These are phyloP conservation scores for Montipora efflorescens DNA, from an alignment of 64 coral and sea anemone species.

Conservation along the genomic window DNA sequence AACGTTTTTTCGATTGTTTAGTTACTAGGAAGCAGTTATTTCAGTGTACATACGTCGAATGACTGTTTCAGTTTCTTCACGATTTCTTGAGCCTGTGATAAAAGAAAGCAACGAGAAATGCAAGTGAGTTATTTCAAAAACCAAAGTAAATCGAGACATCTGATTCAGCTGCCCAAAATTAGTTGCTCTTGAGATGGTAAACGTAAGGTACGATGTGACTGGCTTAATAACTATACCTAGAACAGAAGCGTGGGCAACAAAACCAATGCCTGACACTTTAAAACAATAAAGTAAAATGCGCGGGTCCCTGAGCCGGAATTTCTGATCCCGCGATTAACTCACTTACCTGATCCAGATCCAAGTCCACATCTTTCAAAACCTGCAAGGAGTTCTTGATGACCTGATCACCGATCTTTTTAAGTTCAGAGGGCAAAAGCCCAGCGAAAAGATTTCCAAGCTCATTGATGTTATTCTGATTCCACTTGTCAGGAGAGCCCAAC, in stretches of 20 bases:
- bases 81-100: conserved; percentile 87
- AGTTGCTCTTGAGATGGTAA: too few species aligned
- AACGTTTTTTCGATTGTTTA: too few species aligned
- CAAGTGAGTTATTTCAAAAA: neutral
- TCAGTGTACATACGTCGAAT: conserved; percentile 56
- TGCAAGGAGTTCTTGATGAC: conserved; percentile 68
- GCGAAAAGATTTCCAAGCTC: conserved; percentile 77
- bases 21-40: neutral
- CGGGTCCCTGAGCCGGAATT: too few species aligned
- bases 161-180: too few species aligned
- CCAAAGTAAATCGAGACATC: too few species aligned
- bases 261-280: too few species aligned
- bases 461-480: conserved; percentile 74
- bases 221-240: too few species aligned
- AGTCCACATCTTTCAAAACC: conserved; percentile 69
- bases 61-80: conserved; percentile 76
- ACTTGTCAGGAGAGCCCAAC: conserved; percentile 77
- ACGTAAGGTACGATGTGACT: too few species aligned
- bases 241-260: too few species aligned
- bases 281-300: too few species aligned
- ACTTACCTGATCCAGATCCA: conserved; percentile 84
- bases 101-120: neutral
- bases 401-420: conserved; percentile 76
- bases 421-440: conserved; percentile 83
- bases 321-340: too few species aligned